Evolutionary conservation across 2,888 invertebrate species (phyloP), one percentile per base, ranked within the genome.

Genomic region (Spisula solida): DNA sequence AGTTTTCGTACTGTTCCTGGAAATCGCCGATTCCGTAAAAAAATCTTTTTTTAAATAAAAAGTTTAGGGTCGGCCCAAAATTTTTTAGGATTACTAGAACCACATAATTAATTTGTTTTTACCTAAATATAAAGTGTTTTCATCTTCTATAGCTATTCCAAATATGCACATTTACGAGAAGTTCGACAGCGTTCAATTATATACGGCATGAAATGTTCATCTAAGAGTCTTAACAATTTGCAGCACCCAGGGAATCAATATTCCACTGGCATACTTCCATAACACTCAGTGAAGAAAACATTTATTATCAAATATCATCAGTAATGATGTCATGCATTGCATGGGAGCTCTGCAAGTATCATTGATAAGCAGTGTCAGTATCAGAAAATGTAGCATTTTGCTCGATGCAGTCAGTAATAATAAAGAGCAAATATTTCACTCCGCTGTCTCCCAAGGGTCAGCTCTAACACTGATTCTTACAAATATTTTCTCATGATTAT

Each of bases 251-350:
- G 25, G 75, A 75, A 75, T 75, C 75, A 34, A 75, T 75, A 75
- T 29, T 75, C 12, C 75, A 75, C 31, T 75, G 75, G 75, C 75
- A 75, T 75, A 34, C 16, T 34, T 75, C 75, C 75, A 75, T 20
- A 8, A 75, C 8, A n/a, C 60, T 25, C 60, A 25, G 34, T 34
- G 75, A 34, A 75, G 75, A 75, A 31, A 75, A 31, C 29, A 34
- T 75, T 75, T 34, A 75, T 75, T 31, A 75, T 75, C 75, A 75
- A 75, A 75, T 34, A 75, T 75, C 18, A 75, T 75, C 75, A 34
- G 34, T 12, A 31, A 75, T 75, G 75, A 75, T 75, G 75, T 75
- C 75, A 75, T 75, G 75, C 75, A 75, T 18, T 75, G 75, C 75
- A 75, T 31, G 75, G 1, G 34, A 75, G 31, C 31, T 31, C 34